A percentile compares a stretch with the other conserved stretches of the same genome.
These are phyloP conservation scores for Geothlypis trichas DNA, from an alignment of 2,113 vertebrate species.

Conservation along the genomic window DNA sequence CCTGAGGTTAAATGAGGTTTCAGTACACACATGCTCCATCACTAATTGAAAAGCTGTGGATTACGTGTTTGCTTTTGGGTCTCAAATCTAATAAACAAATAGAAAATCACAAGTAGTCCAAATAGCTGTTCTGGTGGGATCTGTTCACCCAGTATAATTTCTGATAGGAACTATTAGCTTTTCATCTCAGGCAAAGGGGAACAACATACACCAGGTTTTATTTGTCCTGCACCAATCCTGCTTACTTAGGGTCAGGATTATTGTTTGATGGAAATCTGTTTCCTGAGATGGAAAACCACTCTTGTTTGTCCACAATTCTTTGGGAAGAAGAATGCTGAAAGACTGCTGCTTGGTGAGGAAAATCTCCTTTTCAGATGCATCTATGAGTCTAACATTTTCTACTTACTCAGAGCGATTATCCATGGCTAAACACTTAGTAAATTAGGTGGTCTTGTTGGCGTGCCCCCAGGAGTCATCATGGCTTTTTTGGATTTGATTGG, in stretches of 20 bases:
- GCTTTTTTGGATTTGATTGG: background rate
- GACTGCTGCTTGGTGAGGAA: background rate
- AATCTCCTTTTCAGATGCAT: background rate
- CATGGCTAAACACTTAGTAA: background rate
- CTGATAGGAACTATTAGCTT: background rate
- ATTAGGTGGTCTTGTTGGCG: background rate
- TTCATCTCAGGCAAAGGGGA: background rate
- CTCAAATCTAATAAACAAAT: background rate
- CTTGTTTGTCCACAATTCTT: background rate
- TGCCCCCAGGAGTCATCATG: no score
- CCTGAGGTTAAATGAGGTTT: background rate
- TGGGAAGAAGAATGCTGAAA: accelerated
- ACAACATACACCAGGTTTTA: background rate
- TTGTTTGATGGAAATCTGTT: background rate
- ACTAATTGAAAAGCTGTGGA: background rate
- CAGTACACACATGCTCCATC: background rate
- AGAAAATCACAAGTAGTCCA: background rate
- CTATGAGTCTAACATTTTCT: background rate
- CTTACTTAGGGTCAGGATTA: background rate
- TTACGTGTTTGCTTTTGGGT: background rate
- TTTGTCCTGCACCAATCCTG: background rate
- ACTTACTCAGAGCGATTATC: background rate
- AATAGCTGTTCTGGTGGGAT: background rate
- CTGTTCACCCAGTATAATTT: background rate
- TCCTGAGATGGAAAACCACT: background rate